phyloP scores from a whole-genome alignment of 2,113 vertebrate genomes.

The Hiodon alosoides region DNA sequence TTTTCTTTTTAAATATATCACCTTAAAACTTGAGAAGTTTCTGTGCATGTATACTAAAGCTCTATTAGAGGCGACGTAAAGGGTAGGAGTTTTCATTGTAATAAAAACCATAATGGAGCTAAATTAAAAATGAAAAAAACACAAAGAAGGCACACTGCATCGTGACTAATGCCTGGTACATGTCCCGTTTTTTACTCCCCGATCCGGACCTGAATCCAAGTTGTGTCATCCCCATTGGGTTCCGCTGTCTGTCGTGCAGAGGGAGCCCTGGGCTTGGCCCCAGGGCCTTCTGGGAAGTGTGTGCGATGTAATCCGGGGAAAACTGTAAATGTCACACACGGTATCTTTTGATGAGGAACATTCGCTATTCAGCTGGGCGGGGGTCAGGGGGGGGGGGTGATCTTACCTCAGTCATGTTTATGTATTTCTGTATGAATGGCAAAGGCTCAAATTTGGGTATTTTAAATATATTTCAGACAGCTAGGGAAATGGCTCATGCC shows the following conservation, averaged over 20 bases:
- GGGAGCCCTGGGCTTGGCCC: background rate
- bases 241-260: background rate
- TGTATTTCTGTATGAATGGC: conserved; percentile 10
- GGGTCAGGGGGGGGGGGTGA: too few species aligned
- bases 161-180: too few species aligned
- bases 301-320: background rate
- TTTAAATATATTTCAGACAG: conserved; percentile 34
- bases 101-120: too few species aligned
- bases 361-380: conserved; percentile 18
- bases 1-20: too few species aligned
- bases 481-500: conserved; percentile 34
- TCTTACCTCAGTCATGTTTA: conserved; percentile 16
- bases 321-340: conserved; percentile 13
- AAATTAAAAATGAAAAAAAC: too few species aligned
- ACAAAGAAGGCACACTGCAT: too few species aligned
- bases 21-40: too few species aligned
- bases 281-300: background rate
- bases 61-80: too few species aligned
- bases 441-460: conserved; percentile 19
- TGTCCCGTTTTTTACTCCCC: too few species aligned
- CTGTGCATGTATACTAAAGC: too few species aligned
- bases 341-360: conserved; percentile 27
- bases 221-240: background rate
- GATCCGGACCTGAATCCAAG: background rate
- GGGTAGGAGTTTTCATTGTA: too few species aligned